Base-by-base conservation (phyloP, 2,113 vertebrate genomes). In the Zootoca vivipara region DNA sequence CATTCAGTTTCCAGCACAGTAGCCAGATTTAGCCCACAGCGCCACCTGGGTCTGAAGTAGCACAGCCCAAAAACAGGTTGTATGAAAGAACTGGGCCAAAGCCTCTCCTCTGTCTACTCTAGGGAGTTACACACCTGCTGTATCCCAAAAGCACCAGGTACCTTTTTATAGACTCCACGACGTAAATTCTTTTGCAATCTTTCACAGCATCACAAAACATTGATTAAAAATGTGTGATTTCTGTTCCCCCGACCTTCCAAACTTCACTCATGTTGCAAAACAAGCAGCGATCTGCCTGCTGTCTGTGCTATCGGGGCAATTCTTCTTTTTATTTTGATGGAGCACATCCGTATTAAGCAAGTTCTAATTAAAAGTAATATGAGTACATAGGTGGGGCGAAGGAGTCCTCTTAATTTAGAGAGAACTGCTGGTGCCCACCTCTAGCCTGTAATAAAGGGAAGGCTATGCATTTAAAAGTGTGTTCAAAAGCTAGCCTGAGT, bases 151-250 rank as follows among this genome's bases (percentile, higher is more conserved):
- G 26, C 65, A 82, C 10, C n/a, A 89, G 94, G 82, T 20, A 79
- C 81, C 83, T 82, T 73, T 92, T 58, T 18, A 56, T 64, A 74
- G 12, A 18, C 42, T 10, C 35, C 65, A 28, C 42, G 70, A 24
- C 16, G 40, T 69, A 70, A 69, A 62, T 67, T 82, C 86, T 72
- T 84, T 78, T 86, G 74, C 78, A 85, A 81, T 89, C 30, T 92
- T 81, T 74, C 74, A 91, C 87, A 90, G 78, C 52, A 81, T 83
- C 38, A 82, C 4, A 88, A 58, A 86, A 91, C 87, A 83, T 70
- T 52, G n/a, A 74, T 91, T 30, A 93, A 52, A 93, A 93, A 84
- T 82, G 85, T 3, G 8, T 81, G 88, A 62, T 16, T 12, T 79
- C 12, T 15, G 16, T n/a, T 5, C 18, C n/a, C 18, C 24, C 42